Evolutionary conservation across 2,113 vertebrate genomes (phyloP).

Genomic region (Centropristis striata): DNA sequence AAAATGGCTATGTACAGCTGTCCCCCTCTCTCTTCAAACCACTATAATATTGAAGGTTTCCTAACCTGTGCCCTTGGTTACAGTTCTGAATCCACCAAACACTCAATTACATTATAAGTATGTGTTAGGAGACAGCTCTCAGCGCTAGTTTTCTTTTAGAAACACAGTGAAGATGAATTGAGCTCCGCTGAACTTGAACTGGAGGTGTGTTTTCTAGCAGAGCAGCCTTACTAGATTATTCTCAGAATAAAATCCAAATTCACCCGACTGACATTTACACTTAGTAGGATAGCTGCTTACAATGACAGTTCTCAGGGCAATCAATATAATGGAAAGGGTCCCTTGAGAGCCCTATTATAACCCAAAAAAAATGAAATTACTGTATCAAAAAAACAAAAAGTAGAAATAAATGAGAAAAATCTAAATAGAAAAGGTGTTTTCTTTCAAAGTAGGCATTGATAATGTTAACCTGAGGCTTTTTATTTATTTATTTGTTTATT

Average conservation of each 20-base stretch:
- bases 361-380: background rate
- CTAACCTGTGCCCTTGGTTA: conserved; percentile 60
- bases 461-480: no score
- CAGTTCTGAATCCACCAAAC: conserved; percentile 45
- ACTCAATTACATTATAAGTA: conserved; percentile 58
- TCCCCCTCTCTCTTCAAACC: conserved; percentile 19
- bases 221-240: background rate
- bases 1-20: conserved; percentile 42
- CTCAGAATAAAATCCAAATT: background rate
- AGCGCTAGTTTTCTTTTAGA: conserved; percentile 31
- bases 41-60: conserved; percentile 66
- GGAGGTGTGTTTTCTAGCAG: background rate
- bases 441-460: no score
- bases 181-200: conserved; percentile 16
- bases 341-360: background rate
- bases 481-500: no score
- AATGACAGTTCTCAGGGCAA: background rate
- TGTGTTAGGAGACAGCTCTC: conserved; percentile 31
- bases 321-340: background rate
- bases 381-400: background rate
- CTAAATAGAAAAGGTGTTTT: no score
- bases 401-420: no score
- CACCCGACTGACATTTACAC: background rate
- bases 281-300: background rate
- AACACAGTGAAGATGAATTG: conserved; percentile 20